Evolutionary conservation across 2,113 vertebrate genomes (phyloP), one percentile per base, ranked within the genome.

Genomic region (Polyodon spathula): DNA sequence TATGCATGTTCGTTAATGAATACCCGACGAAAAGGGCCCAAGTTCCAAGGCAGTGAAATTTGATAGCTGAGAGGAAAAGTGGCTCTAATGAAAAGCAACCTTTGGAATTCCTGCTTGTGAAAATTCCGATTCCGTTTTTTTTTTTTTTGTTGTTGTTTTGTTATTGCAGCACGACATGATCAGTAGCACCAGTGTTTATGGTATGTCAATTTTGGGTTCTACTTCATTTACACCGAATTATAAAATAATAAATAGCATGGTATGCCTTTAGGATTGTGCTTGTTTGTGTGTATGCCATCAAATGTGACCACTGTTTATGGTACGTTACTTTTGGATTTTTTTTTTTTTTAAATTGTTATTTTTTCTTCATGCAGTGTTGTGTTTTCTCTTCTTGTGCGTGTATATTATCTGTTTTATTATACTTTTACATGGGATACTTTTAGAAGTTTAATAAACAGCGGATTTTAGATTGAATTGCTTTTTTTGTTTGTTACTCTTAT

Each of bases 161-260:
- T 92, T 90, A 84, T 87, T 89, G 90, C 91, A 89, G 90, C 91
- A 91, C 93, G 94, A 95, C 92, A 98, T 98, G 96, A 95, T 98
- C 93, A 93, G 94, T 90, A 96, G 94, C 94, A 92, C 86, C 92
- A 92, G 90, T 93, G 89, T 97, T 89, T 95, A 97, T 95, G 96
- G 95, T 97, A 97, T 74, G 94, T 95, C 82, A 79, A 81, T 88
- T 92, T 92, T 88, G 78, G 73, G 76, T 86, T 92, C 85, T 87
- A 84, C 86, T 86, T 84, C 78, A 77, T 82, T 83, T 87, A 10
- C 27, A 27, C 3, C 27, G 27, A 27, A 27, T 27, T 27, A 27
- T 6, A 50, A n/a, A 50, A 50, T 4, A 50, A 59, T 60, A 44
- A 6, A 12, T 63, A n/a, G 17, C 48, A n/a, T 50, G 6, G 15